phyloP scores from a whole-genome alignment of 2,113 vertebrate genomes.

The Chaetodon trifascialis region DNA sequence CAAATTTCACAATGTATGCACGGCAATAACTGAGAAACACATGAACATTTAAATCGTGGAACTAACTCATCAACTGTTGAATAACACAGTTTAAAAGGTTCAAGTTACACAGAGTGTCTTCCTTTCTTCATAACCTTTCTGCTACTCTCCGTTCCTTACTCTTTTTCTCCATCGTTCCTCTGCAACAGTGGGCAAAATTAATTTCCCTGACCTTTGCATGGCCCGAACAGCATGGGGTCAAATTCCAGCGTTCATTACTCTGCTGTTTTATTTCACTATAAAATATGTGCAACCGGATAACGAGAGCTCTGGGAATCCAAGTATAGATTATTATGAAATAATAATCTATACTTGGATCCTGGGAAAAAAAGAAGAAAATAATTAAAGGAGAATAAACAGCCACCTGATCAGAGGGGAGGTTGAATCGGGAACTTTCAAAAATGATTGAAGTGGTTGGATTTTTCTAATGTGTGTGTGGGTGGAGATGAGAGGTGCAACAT shows the following conservation, averaged over 20 bases:
- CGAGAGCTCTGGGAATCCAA: slow-evolving; percentile 76
- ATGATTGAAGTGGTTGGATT: slow-evolving; percentile 38
- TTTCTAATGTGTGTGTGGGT: slow-evolving; percentile 33
- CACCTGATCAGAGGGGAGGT: slow-evolving; percentile 70
- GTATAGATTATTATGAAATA: slow-evolving; percentile 80
- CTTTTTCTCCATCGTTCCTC: slow-evolving; percentile 10
- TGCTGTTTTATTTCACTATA: slow-evolving; percentile 71
- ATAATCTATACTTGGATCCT: too few species aligned
- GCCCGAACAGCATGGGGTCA: slow-evolving; percentile 71
- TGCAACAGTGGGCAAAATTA: slow-evolving; percentile 73
- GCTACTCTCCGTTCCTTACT: slow-evolving; percentile 19
- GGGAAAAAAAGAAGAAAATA: slow-evolving; percentile 57
- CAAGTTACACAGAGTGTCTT: slow-evolving; percentile 51
- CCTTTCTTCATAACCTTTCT: slow-evolving; percentile 59
- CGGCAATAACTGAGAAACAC: not conserved
- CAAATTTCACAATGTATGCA: slow-evolving; percentile 14
- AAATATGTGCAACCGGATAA: slow-evolving; percentile 77
- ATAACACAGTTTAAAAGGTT: slow-evolving; percentile 46
- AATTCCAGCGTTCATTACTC: slow-evolving; percentile 76
- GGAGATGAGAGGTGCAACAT: slow-evolving; percentile 36
- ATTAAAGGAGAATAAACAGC: slow-evolving; percentile 76
- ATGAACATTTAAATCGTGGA: slow-evolving; percentile 13
- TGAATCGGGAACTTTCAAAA: slow-evolving; percentile 25
- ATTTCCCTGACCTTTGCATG: slow-evolving; percentile 78
- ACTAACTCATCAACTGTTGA: slow-evolving; percentile 48